Evolutionary conservation across 2,797 vertebrate genomes (phyloP).

Genomic region (Decapterus maruadsi): DNA sequence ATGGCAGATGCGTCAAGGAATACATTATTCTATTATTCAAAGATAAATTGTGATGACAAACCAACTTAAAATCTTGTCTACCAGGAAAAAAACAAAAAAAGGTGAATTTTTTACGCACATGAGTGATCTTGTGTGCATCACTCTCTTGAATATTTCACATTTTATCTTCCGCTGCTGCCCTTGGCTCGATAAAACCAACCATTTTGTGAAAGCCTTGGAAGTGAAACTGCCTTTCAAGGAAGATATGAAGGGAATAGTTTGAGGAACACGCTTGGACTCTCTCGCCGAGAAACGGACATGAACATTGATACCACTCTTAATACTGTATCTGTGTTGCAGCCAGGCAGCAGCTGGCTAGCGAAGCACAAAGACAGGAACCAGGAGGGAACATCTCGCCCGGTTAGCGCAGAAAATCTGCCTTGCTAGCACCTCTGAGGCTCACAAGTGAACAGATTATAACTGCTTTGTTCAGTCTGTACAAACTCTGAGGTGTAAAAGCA

Average conservation of each 20-base stretch:
- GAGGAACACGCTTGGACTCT: not conserved
- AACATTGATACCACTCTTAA: not conserved
- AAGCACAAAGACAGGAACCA: not conserved
- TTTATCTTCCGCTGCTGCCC: not conserved
- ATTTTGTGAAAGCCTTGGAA: not conserved
- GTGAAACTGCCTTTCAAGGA: not conserved
- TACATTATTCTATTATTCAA: not conserved
- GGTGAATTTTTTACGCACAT: not conserved
- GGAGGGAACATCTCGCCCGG: not conserved
- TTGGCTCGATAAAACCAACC: not conserved
- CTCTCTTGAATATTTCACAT: not conserved
- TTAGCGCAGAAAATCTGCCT: not conserved
- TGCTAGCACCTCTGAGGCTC: not conserved
- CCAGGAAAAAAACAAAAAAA: not conserved
- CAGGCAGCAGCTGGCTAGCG: not conserved
- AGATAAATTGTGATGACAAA: slow-evolving; percentile 9
- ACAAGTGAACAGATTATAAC: not conserved
- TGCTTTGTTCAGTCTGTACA: not conserved
- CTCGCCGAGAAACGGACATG: not conserved
- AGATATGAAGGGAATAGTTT: not conserved
- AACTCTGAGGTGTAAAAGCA: too few relatives aligned
- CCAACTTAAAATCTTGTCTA: not conserved
- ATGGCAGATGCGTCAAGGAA: too few relatives aligned
- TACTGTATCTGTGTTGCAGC: not conserved
- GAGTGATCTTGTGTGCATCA: not conserved